phyloP scores from a whole-genome alignment of 2,888 invertebrate genomes.

The Rotaria sp. region DNA sequence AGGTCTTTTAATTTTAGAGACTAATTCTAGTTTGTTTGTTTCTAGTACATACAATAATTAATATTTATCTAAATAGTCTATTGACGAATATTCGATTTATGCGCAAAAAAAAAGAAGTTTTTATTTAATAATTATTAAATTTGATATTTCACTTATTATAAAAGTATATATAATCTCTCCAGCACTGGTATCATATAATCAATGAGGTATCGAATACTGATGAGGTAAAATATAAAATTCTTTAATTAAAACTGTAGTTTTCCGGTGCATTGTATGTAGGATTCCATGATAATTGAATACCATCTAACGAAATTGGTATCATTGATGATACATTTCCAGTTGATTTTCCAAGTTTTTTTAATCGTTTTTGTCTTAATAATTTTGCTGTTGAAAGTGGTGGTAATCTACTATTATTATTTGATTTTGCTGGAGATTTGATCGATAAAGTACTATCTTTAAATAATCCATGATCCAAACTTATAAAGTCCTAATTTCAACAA shows the following conservation, averaged over 20 bases:
- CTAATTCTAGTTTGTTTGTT: no score
- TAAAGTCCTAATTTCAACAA: not conserved
- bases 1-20: no score
- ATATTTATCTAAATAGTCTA: no score
- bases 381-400: not conserved
- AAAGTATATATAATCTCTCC: no score
- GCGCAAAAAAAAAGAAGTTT: not conserved
- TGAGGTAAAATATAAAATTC: not conserved
- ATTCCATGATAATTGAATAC: slow-evolving; percentile 1
- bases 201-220: not conserved
- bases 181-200: no score
- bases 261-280: not conserved
- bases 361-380: not conserved
- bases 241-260: slow-evolving; percentile 23
- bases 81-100: not conserved
- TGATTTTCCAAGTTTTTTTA: not conserved
- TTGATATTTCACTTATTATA: no score
- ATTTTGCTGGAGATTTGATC: not conserved
- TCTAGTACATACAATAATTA: no score
- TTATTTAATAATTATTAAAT: no score
- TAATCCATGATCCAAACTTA: not conserved
- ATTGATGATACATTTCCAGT: not conserved
- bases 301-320: not conserved
- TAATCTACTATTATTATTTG: not conserved
- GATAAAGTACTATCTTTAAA: not conserved